Base-by-base conservation (phyloP, 2,888 invertebrate species). In the Drosophila meridionalis region DNA sequence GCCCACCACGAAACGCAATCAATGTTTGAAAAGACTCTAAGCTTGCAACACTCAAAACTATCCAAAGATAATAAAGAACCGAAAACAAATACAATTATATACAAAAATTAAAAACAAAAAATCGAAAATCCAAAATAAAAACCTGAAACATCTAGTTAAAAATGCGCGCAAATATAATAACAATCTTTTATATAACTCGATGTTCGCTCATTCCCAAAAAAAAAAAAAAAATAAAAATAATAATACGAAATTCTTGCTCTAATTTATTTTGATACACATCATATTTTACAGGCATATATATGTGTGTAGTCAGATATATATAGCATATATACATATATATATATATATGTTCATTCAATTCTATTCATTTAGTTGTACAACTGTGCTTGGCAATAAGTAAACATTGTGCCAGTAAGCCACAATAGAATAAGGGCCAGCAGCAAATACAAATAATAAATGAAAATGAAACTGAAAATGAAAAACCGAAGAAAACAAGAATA, bases 1-100 rank as follows among this genome's bases (percentile, higher is more conserved):
- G 63, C 74, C 78, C 78, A 78, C 66, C 77, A 62, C 38, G 48
- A 73, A 69, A 38, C 50, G 67, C 81, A 81, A 83, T 78, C 76
- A 73, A 69, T 73, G 73, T n/a, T 61, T 50, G n/a, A 32, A 11
- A 52, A 32, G 58, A 73, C 73, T 61, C 38, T 45, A 58, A 57
- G 52, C 62, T 52, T 67, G 56, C 43, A 48, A 60, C 63, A 43
- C 34, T 42, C 34, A 20, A 28, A 62, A 36, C 65, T 75, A 75
- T 70, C 32, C 43, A 61, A 55, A 28, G 34, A 63, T 60, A 56
- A 57, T 52, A 70, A 59, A n/a, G 28, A 20, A 20, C 20, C 20
- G 57, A 58, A 32, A 28, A 45, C 28, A 59, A 26, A 43, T 57
- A 48, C 61, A 70, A 66, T 66, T 76, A 76, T 75, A 58, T 71